Conservation (phyloP, 2,113 vertebrate species). For the Xiphophorus couchianus region DNA sequence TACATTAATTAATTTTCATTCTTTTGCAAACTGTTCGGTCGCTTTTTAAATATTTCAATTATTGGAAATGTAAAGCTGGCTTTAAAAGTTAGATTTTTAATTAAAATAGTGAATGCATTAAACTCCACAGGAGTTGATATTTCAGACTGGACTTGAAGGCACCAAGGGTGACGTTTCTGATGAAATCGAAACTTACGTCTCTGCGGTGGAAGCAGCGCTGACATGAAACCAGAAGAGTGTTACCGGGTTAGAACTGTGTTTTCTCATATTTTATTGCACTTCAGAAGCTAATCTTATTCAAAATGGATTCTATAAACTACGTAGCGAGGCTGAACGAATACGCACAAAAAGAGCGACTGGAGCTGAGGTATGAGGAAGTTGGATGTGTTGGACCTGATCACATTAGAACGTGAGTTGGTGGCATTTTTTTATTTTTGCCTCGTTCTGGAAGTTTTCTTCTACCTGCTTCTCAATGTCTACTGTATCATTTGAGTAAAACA, state of each 20-base stretch:
- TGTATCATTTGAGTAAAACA: background rate
- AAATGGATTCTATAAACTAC: conserved; percentile 66
- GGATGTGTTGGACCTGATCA: conserved; percentile 63
- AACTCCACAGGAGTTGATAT: background rate
- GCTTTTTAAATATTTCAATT: too few relatives aligned
- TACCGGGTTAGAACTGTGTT: background rate
- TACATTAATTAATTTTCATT: too few relatives aligned
- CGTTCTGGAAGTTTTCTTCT: background rate
- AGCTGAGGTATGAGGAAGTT: conserved; percentile 52
- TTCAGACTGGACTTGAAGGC: background rate
- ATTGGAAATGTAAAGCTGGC: too few relatives aligned
- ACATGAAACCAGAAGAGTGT: background rate
- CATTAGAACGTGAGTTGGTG: conserved; percentile 67
- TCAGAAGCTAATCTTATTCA: background rate
- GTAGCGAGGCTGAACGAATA: conserved; percentile 60
- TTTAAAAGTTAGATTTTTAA: too few relatives aligned
- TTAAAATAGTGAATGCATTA: too few relatives aligned
- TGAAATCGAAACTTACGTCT: conserved; percentile 51
- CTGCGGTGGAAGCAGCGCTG: background rate
- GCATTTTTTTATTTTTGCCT: background rate
- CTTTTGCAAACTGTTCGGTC: too few relatives aligned
- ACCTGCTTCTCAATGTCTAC: too few relatives aligned
- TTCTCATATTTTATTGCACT: background rate
- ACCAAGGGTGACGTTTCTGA: conserved; percentile 16
- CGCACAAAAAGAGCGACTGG: background rate